Conservation (phyloP, 2,888 invertebrate species). For the Pycnomerus fuliginosus region DNA sequence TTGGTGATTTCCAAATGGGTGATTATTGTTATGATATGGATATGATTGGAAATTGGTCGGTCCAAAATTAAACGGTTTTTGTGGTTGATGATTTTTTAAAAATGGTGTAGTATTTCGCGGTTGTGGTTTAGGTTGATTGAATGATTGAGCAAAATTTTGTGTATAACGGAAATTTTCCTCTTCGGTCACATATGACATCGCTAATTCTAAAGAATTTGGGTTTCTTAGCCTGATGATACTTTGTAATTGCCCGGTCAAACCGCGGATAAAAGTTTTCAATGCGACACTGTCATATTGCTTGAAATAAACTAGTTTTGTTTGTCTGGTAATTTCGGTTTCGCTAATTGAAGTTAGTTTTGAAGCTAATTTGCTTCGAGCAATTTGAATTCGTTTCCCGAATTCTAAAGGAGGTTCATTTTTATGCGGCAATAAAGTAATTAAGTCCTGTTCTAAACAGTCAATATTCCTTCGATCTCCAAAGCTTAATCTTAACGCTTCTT, state of each 20-base stretch:
- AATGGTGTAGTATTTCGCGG: no score
- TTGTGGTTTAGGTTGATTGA: background rate
- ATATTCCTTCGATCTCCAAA: constrained; percentile 20
- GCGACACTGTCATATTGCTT: constrained; percentile 11
- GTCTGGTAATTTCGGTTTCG: background rate
- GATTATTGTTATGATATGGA: background rate
- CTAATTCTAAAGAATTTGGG: no score
- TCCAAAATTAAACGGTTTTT: no score
- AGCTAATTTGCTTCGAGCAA: no score
- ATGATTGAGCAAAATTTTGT: constrained; percentile 7
- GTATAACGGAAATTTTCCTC: constrained; percentile 18
- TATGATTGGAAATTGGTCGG: background rate
- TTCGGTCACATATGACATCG: constrained; percentile 12
- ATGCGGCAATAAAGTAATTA: no score
- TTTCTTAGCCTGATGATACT: constrained; percentile 14
- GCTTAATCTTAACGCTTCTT: no score
- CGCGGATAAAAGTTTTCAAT: constrained; percentile 14
- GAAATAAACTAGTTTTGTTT: constrained; percentile 4
- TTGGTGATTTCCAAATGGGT: background rate
- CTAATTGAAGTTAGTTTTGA: constrained; percentile 9
- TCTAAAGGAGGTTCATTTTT: no score
- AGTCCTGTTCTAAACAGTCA: constrained; percentile 19
- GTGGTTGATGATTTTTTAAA: constrained; percentile 2
- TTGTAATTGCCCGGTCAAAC: constrained; percentile 10
- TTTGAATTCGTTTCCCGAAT: no score